Evolutionary conservation across 2,888 invertebrate species (phyloP).

Genomic region (Elmis aenea): DNA sequence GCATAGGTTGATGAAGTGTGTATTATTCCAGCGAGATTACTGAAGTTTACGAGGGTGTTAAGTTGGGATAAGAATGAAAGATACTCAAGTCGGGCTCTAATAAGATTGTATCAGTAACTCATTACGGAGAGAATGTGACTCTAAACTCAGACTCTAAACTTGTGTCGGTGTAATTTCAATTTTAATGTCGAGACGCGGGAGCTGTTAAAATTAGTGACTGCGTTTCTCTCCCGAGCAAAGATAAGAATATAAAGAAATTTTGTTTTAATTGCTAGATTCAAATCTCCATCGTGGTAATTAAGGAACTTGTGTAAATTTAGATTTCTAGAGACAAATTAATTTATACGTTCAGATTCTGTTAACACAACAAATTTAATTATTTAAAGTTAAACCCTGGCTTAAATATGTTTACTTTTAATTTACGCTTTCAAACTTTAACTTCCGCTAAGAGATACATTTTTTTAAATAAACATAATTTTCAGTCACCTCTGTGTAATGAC

Average conservation of each 20-base stretch:
- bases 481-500: too few species aligned
- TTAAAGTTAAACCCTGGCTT: too few species aligned
- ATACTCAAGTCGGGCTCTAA: conserved; percentile 34
- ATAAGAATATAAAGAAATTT: conserved; percentile 38
- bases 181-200: conserved; percentile 30
- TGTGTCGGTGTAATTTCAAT: conserved; percentile 34
- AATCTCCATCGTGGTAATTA: conserved; percentile 39
- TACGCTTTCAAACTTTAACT: too few species aligned
- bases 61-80: conserved; percentile 36
- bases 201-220: conserved; percentile 25
- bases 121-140: conserved; percentile 36
- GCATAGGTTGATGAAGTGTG: conserved; percentile 28
- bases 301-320: conserved; percentile 36
- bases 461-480: too few species aligned
- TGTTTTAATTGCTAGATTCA: conserved; percentile 39
- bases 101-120: conserved; percentile 41
- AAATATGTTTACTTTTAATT: too few species aligned
- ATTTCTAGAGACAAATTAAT: conserved; percentile 33
- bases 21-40: conserved; percentile 30
- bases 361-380: conserved; percentile 13
- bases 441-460: too few species aligned
- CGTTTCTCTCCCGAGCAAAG: conserved; percentile 21
- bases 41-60: conserved; percentile 35
- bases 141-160: conserved; percentile 25
- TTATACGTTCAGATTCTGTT: conserved; percentile 17